Evolutionary conservation across 2,888 invertebrate genomes (phyloP), one percentile per base, ranked within the genome.

Genomic region (Melinaea menophilus): DNA sequence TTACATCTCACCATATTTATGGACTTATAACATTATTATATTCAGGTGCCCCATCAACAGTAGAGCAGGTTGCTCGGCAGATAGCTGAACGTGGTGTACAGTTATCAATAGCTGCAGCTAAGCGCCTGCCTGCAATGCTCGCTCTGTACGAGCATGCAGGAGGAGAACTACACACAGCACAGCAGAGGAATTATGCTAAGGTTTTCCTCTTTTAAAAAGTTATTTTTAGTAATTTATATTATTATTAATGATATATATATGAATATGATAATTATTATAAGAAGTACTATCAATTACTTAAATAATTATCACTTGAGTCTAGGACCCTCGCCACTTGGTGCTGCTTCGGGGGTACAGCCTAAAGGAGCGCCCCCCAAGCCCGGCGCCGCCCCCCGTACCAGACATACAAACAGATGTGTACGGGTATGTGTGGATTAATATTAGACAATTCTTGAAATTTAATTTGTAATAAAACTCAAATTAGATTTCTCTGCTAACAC

Each of bases 121-220:
- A 98, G 57, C 97, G 97, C 81, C 95, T 98, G 72, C 95, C 97
- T 0, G 94, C 95, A 0, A 85, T 98, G 2, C 95, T 95, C 72
- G 95, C 96, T 76, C 86, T 98, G 5, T 98, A 96, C 85, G 97
- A 98, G 81, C 96, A 96, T 80, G 96, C 97, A 2, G 97, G 97
- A 7, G 97, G 97, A 0, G 97, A 97, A 82, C 88, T 96, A 59
- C 93, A 92, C 58, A 92, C 94, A 0, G 94, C 95, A 0, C 94
- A 95, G 73, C 95, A 95, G 12, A 96, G 98, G 81, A 98, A 98
- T 82, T 98, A 97, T 80, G 97, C 98, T 0, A 96, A 97, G 85
- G 98, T 87, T 45, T 41, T 9, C 7, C 41, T 41, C 3, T 5
- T 34, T 56, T 12, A 31, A 5, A 12, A 45, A n/a, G 57, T 11